Conservation (phyloP, 1,140 invertebrate species). For the Drosophila lini region DNA sequence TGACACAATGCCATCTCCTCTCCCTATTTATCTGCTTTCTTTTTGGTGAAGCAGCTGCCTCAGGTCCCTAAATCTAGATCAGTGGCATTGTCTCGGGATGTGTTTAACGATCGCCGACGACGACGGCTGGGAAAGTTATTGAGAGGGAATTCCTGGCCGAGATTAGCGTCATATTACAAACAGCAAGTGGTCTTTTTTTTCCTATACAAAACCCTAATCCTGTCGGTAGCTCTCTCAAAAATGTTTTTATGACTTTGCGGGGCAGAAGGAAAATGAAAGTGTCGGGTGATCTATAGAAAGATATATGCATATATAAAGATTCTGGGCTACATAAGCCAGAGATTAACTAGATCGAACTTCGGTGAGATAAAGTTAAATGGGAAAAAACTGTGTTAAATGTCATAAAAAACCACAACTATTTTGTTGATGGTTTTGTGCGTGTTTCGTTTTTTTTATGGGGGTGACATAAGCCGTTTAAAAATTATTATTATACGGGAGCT, state of each 20-base stretch:
- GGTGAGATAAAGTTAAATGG: conserved; percentile 15
- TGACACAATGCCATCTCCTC: conserved; percentile 37
- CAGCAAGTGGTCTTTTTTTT: conserved; percentile 62
- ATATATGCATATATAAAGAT: conserved; percentile 1
- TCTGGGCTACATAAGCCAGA: conserved; percentile 15
- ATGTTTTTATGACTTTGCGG: conserved; percentile 65
- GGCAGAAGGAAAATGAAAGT: conserved; percentile 50
- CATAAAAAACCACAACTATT: conserved; percentile 8
- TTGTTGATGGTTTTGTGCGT: conserved; percentile 26
- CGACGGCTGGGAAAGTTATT: conserved; percentile 60
- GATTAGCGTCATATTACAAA: conserved; percentile 77
- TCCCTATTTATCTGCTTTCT: background rate
- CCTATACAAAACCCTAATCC: conserved; percentile 19
- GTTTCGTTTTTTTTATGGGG: conserved; percentile 45
- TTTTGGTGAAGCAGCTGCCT: conserved; percentile 35
- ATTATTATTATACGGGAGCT: conserved; percentile 18
- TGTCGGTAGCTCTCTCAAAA: conserved; percentile 33
- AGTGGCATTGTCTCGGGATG: conserved; percentile 37
- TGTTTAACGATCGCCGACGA: conserved; percentile 49
- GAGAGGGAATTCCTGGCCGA: conserved; percentile 53
- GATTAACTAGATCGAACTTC: conserved; percentile 54
- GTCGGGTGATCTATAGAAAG: conserved; percentile 21
- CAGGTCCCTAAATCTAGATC: conserved; percentile 48
- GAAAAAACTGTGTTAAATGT: conserved; percentile 33
- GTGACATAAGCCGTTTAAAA: conserved; percentile 51